A percentile compares a stretch with the other conserved stretches of the same genome.
These are phyloP conservation scores for Coelopa frigida DNA, from an alignment of 1,140 invertebrate genomes.

Conservation along the genomic window DNA sequence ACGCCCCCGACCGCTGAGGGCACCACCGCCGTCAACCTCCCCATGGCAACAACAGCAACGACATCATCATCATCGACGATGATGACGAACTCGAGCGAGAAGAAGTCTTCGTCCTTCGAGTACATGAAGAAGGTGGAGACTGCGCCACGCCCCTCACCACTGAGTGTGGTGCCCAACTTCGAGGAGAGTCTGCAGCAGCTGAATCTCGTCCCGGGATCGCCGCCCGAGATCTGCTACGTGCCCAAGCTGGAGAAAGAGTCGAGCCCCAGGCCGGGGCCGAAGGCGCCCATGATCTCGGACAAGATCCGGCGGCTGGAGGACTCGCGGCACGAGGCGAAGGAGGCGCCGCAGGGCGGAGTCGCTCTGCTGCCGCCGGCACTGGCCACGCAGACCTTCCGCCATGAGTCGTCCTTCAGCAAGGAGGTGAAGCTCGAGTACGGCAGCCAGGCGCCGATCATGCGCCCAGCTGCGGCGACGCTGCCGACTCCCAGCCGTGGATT, in stretches of 20 bases:
- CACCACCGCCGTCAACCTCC: slow-evolving; percentile 16
- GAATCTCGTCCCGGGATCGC: slow-evolving; percentile 59
- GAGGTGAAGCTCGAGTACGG: slow-evolving; percentile 37
- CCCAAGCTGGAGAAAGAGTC: slow-evolving; percentile 47
- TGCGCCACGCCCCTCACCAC: slow-evolving; percentile 20
- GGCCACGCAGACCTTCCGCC: slow-evolving; percentile 26
- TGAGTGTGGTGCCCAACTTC: too few species aligned
- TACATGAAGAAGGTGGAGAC: slow-evolving; percentile 50
- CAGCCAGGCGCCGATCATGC: slow-evolving; percentile 36
- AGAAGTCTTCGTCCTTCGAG: slow-evolving; percentile 46
- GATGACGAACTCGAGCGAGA: slow-evolving; percentile 18
- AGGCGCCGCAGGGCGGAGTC: slow-evolving; percentile 57
- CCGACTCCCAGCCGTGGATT: slow-evolving; percentile 30
- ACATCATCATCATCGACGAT: slow-evolving; percentile 21
- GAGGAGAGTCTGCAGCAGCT: slow-evolving; percentile 46
- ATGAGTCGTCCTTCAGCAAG: slow-evolving; percentile 28
- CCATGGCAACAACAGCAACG: slow-evolving; percentile 18
- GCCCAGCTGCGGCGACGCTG: slow-evolving; percentile 40
- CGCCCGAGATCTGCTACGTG: slow-evolving; percentile 62
- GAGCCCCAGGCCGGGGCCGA: slow-evolving; percentile 15
- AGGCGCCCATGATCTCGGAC: slow-evolving; percentile 50
- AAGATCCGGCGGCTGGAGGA: slow-evolving; percentile 59
- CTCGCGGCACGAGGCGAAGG: slow-evolving; percentile 49
- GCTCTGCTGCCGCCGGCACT: slow-evolving; percentile 32
- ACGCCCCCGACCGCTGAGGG: too few species aligned